These are phyloP conservation scores for Eucidaris tribuloides DNA, from an alignment of 35 echinoderm and acorn worm species.

Conservation along the genomic window DNA sequence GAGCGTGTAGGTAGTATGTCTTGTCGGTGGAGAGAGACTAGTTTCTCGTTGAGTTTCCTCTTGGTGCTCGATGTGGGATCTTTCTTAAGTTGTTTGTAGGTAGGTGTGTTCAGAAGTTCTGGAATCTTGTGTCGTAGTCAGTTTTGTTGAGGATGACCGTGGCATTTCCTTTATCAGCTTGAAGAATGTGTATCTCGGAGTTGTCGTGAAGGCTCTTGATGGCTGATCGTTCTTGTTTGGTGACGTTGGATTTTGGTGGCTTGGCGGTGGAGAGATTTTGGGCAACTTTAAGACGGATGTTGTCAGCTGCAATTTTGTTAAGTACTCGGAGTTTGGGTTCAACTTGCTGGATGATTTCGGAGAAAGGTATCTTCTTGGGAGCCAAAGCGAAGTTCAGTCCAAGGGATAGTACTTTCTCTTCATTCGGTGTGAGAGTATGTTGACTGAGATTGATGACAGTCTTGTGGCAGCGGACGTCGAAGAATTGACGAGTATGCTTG, in stretches of 20 bases:
- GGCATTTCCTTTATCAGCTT: slow-evolving; percentile 17
- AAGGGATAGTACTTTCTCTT: slow-evolving; percentile 2
- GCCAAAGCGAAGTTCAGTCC: slow-evolving; percentile 57
- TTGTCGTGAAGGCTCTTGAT: background rate
- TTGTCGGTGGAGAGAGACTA: background rate
- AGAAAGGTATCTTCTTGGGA: slow-evolving; percentile 21
- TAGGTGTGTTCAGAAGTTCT: too few species aligned
- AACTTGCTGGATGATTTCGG: background rate
- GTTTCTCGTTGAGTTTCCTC: background rate
- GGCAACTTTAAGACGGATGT: background rate
- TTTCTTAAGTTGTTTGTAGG: too few species aligned
- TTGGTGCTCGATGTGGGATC: background rate
- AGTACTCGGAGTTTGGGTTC: slow-evolving; percentile 2
- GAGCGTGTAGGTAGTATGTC: background rate
- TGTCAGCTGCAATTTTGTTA: background rate
- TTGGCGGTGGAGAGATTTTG: background rate
- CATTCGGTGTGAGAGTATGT: background rate
- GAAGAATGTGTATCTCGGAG: background rate
- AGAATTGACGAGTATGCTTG: background rate
- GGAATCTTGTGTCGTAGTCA: background rate
- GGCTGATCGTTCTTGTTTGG: background rate
- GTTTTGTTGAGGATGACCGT: background rate
- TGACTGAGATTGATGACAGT: background rate
- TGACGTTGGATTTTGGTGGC: background rate
- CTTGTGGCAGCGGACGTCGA: background rate